Base-by-base conservation (phyloP, 2,888 invertebrate genomes). In the Cactoblastis cactorum region DNA sequence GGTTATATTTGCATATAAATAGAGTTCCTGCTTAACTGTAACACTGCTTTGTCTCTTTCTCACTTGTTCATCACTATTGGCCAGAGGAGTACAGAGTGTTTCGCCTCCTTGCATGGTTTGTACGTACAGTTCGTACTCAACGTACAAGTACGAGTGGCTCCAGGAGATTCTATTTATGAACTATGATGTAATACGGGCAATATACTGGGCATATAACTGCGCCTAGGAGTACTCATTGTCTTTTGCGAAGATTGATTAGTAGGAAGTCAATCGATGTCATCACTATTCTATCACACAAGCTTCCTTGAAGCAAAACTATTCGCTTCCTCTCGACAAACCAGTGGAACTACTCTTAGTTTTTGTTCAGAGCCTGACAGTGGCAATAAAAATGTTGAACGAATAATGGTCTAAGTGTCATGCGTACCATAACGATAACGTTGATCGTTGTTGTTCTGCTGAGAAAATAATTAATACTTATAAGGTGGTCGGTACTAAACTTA, bases 21-120 rank as follows among this genome's bases (percentile, higher is more conserved):
- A 88, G 89, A 89, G 88, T 88, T 87, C 88, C 88, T 87, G 87
- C 87, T 87, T 88, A 89, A 89, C 89, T 88, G 88, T 89, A 89
- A 80, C 87, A 82, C 77, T 73, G 69, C 60, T 74, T 74, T 73
- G 81, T 88, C 87, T 81, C 81, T 83, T 79, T 86, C 84, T 74
- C 79, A 77, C 87, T 68, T 72, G 67, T 68, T 72, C 62, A 60
- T 62, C 60, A 66, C 61, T 63, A 65, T 68, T 69, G 57, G 84
- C 69, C 77, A 82, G 84, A 85, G 69, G 69, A 82, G 84, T 63
- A 70, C 78, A 71, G 78, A 75, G 67, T 68, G 76, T 73, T 71
- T 76, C 80, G 78, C 74, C 80, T 80, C 80, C 80, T 76, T 78
- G 77, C 80, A 78, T 79, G 80, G 82, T 73, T 72, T 73, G 59